Evolutionary conservation across 2,113 vertebrate genomes (phyloP).

Genomic region (Melanerpes formicivorus): DNA sequence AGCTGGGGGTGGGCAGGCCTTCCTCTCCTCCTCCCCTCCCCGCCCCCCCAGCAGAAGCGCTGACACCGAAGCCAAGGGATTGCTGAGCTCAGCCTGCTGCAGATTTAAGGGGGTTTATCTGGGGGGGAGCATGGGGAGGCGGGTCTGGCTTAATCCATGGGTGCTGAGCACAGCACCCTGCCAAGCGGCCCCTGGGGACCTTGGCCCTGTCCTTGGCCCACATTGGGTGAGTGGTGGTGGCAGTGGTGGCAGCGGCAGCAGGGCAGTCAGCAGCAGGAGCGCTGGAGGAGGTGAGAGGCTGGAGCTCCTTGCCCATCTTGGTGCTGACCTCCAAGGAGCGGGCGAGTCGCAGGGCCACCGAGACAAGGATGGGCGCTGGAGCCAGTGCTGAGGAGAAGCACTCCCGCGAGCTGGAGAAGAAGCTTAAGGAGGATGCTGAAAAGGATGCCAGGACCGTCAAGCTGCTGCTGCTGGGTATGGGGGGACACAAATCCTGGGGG

Average conservation of each 20-base stretch:
- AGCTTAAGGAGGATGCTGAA: slow-evolving; percentile 95
- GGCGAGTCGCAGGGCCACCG: neutral
- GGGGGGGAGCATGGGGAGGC: neutral
- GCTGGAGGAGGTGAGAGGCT: slow-evolving; percentile 28
- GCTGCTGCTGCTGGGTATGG: slow-evolving; percentile 94
- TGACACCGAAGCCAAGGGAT: neutral
- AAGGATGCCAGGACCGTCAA: slow-evolving; percentile 96
- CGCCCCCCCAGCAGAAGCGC: neutral
- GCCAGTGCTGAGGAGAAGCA: slow-evolving; percentile 95
- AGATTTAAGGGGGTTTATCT: slow-evolving; percentile 70
- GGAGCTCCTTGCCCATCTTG: slow-evolving; percentile 9
- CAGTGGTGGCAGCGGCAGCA: slow-evolving; percentile 54
- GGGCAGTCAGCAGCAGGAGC: slow-evolving; percentile 7
- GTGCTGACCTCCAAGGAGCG: slow-evolving; percentile 43
- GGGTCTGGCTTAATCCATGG: neutral
- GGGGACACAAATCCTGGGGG: neutral
- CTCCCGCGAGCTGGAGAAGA: slow-evolving; percentile 95
- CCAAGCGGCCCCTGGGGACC: slow-evolving; percentile 26
- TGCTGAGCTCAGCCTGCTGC: slow-evolving; percentile 67
- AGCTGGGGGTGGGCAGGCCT: neutral
- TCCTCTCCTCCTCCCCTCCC: neutral
- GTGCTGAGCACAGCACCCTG: slow-evolving; percentile 84
- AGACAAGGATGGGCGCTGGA: slow-evolving; percentile 89
- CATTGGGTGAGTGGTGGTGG: slow-evolving; percentile 71
- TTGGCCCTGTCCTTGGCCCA: slow-evolving; percentile 84